A percentile compares a stretch with the other conserved stretches of the same genome.
Evolutionary conservation across 2,888 invertebrate genomes (phyloP).

Genomic region (Callyntrura guangdongensis): DNA sequence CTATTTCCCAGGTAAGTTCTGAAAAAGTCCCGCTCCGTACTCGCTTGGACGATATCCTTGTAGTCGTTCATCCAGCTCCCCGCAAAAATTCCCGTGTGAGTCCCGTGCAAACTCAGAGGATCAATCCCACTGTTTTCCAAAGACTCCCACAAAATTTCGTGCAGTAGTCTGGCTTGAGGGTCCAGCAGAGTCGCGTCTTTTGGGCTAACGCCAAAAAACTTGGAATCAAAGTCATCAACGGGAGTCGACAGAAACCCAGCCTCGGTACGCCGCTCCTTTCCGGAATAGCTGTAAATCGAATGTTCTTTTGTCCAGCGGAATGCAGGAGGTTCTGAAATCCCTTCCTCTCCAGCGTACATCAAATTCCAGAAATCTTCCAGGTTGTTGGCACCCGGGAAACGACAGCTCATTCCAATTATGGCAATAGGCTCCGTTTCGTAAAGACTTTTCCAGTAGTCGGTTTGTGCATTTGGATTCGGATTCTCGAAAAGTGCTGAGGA

Average conservation of each 20-base stretch:
- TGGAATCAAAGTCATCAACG: constrained; percentile 69
- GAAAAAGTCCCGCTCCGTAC: neutral
- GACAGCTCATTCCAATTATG: constrained; percentile 55
- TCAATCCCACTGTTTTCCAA: constrained; percentile 2
- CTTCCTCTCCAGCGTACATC: neutral
- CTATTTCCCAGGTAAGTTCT: neutral
- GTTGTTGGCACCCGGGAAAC: neutral
- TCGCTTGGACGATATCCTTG: neutral
- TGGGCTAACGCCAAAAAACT: constrained; percentile 61
- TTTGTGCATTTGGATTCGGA: no score
- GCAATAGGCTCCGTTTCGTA: constrained; percentile 43
- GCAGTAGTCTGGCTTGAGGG: neutral
- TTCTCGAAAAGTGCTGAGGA: no score
- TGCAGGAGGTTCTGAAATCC: neutral
- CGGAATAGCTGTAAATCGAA: neutral
- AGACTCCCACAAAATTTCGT: neutral
- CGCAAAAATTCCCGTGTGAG: neutral
- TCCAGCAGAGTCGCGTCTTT: neutral
- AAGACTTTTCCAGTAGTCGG: neutral
- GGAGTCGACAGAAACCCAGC: constrained; percentile 55
- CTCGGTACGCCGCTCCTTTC: neutral
- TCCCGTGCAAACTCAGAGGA: neutral
- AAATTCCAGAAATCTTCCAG: constrained; percentile 48
- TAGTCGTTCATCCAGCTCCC: constrained; percentile 8
- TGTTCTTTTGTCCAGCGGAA: constrained; percentile 35